Conservation (phyloP, 92 coral and sea anemone species). For the Galaxea fascicularis region DNA sequence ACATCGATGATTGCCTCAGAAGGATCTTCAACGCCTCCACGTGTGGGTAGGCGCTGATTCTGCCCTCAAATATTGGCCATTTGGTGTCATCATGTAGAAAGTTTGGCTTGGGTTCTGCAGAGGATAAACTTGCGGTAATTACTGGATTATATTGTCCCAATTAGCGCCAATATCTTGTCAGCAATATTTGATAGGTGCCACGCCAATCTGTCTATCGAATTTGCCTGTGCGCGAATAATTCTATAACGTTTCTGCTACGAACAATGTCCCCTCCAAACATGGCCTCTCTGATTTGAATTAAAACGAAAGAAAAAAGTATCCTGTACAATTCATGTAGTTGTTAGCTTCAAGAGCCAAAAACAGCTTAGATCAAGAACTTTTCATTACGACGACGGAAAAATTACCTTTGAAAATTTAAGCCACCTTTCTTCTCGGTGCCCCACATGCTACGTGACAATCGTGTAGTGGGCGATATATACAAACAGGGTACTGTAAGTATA, state of each 20-base stretch:
- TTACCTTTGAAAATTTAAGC: too few species aligned
- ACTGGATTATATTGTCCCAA: background rate
- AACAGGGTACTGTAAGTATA: background rate
- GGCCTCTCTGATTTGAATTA: too few species aligned
- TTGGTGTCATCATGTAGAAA: background rate
- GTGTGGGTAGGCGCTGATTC: slow-evolving; percentile 30
- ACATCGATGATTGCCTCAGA: slow-evolving; percentile 18
- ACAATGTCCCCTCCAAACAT: background rate
- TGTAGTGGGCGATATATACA: background rate
- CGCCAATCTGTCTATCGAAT: background rate
- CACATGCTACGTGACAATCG: background rate
- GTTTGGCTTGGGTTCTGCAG: background rate
- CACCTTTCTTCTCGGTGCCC: background rate
- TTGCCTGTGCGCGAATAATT: background rate
- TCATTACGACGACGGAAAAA: background rate
- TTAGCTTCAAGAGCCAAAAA: background rate
- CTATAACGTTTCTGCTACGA: background rate
- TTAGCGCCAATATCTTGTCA: background rate
- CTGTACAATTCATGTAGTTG: background rate
- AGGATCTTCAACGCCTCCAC: slow-evolving; percentile 41
- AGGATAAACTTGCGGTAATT: background rate
- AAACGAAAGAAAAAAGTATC: too few species aligned
- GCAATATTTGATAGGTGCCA: background rate
- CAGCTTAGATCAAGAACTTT: background rate
- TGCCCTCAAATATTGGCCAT: slow-evolving; percentile 28